Evolutionary conservation across 2,113 vertebrate genomes (phyloP), one percentile per base, ranked within the genome.

Genomic region (Anthoscopus minutus): DNA sequence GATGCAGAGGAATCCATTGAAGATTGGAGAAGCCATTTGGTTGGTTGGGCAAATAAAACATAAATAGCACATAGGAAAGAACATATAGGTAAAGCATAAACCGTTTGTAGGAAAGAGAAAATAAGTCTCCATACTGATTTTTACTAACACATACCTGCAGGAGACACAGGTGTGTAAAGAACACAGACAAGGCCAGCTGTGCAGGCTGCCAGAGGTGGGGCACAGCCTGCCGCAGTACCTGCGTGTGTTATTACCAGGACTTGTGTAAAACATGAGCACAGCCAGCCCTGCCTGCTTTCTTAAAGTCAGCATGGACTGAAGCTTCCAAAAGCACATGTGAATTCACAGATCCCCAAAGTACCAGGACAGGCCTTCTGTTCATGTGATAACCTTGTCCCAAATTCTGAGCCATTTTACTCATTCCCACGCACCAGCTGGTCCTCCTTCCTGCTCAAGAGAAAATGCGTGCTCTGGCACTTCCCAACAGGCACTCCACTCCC

Each of bases 261-360:
- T 50, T 0, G 0, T 1, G 6, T 30, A 31, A 40, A 56, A 9
- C 3, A 3, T 0, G 0, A 48, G 13, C 9, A 2, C 13, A 31
- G 33, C 16, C 47, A 71, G 6, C 8, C 17, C 1, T 9, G 17
- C n/a, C 25, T 22, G 5, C 44, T 54, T 57, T 30, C 15, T 61
- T 14, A 33, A 8, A 51, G 56, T 42, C 1, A 1, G 4, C 27
- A 14, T 25, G 7, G 24, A 21, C 4, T 33, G 11, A 67, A 9
- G 7, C 45, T 70, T 1, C 3, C 14, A 38, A 57, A 58, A 57
- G 56, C 22, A 37, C 15, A 13, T 0, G 0, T 15, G 15, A 37
- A 7, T 51, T 78, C 8, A 16, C 28, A 40, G 48, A 20, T 38
- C 8, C 15, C 35, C 6, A 6, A 19, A 37, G 21, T n/a, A 57